Conservation (phyloP, 1,140 invertebrate species). For the Drosophila simulans region DNA sequence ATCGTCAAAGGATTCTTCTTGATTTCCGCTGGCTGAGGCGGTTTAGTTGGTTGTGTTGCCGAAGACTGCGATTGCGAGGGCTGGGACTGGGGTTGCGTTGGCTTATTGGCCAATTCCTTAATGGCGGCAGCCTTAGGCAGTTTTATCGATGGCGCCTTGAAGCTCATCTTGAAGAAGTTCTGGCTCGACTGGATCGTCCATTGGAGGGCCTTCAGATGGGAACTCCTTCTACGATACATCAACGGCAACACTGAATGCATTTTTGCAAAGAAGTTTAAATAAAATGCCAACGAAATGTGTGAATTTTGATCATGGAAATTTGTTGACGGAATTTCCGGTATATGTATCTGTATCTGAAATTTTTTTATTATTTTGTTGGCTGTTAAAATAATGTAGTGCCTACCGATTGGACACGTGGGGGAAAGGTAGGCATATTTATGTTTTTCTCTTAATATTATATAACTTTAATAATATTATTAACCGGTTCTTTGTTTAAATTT, state of each 20-base stretch:
- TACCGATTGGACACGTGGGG: constrained; percentile 30
- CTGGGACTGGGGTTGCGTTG: neutral
- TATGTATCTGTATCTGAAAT: constrained; percentile 13
- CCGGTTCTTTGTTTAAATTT: too few species aligned
- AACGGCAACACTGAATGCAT: constrained; percentile 38
- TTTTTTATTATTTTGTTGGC: constrained; percentile 19
- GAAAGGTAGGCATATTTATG: constrained; percentile 25
- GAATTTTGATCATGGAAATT: constrained; percentile 22
- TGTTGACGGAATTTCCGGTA: constrained; percentile 14
- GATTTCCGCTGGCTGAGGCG: neutral
- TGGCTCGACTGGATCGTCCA: constrained; percentile 20
- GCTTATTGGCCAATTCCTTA: constrained; percentile 10
- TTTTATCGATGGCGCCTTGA: constrained; percentile 23
- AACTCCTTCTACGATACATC: constrained; percentile 9
- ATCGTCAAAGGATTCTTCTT: neutral
- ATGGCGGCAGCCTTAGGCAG: constrained; percentile 3
- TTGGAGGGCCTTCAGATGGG: neutral
- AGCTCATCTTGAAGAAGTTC: constrained; percentile 56
- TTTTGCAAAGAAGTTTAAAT: constrained; percentile 15
- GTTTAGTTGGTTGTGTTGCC: neutral
- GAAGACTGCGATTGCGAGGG: neutral
- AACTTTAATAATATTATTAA: too few species aligned
- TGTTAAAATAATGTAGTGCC: constrained; percentile 17
- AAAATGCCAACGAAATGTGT: constrained; percentile 16
- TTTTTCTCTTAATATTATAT: too few species aligned